Evolutionary conservation across 2,797 vertebrate genomes (phyloP).

Genomic region (Acanthiza pusilla): DNA sequence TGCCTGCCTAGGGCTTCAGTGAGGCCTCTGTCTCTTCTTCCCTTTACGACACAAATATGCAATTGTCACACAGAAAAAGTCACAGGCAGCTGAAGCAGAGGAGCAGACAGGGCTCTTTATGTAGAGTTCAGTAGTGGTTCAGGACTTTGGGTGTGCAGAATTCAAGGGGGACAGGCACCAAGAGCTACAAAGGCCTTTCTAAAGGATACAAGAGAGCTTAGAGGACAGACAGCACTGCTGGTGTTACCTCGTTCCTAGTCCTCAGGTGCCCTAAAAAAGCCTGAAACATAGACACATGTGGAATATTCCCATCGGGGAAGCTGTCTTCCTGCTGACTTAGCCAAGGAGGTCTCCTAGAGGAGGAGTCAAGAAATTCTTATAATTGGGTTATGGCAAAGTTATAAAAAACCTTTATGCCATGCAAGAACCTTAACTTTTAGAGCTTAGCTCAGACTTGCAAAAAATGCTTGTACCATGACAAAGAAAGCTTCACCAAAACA

Average conservation of each 20-base stretch:
- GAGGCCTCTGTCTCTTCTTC: background rate
- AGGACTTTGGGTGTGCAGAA: background rate
- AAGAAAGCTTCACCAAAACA: background rate
- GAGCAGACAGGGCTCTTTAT: background rate
- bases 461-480: background rate
- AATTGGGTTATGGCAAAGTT: background rate
- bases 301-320: background rate
- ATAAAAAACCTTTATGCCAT: background rate
- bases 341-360: background rate
- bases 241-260: background rate
- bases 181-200: background rate
- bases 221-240: background rate
- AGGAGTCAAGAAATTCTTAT: background rate
- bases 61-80: background rate
- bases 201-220: background rate
- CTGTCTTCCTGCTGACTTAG: background rate
- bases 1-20: background rate
- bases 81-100: background rate
- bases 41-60: background rate
- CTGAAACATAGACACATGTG: background rate
- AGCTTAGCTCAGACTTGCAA: background rate
- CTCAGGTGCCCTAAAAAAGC: background rate
- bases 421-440: background rate
- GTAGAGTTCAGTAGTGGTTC: background rate
- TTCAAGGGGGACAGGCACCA: background rate